phyloP scores from a whole-genome alignment of 2,113 vertebrate genomes.

The Hemiscyllium ocellatum region DNA sequence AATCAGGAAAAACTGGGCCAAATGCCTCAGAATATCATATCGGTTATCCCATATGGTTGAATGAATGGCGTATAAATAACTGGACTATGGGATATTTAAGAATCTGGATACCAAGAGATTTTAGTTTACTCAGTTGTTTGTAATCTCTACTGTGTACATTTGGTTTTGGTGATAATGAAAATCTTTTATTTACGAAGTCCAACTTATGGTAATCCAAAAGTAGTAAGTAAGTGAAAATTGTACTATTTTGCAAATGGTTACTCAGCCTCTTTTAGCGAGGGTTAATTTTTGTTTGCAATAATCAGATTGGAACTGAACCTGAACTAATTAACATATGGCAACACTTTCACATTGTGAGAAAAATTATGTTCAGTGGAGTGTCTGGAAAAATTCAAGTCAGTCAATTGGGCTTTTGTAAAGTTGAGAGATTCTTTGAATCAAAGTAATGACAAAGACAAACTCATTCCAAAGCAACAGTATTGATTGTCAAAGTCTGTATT shows the following conservation, averaged over 20 bases:
- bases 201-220: not conserved
- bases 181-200: not conserved
- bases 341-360: not conserved
- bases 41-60: not conserved
- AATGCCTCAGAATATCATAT: not conserved
- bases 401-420: not conserved
- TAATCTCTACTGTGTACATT: not conserved
- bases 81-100: not conserved
- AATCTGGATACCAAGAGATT: not conserved
- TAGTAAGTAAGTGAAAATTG: no score
- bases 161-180: not conserved
- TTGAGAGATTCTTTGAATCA: constrained; percentile 4
- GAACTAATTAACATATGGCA: not conserved
- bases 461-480: not conserved
- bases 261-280: not conserved
- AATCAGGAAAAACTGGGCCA: not conserved
- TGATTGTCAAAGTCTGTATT: constrained; percentile 31
- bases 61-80: not conserved
- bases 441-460: not conserved
- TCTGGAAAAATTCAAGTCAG: not conserved
- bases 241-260: not conserved
- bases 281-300: not conserved
- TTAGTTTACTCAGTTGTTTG: not conserved
- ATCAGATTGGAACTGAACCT: not conserved
- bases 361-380: not conserved